Percentiles rank a stretch among this genome's conserved stretches.
phyloP scores from a whole-genome alignment of 2,888 invertebrate species.

The Sinhomidia bicolor region DNA sequence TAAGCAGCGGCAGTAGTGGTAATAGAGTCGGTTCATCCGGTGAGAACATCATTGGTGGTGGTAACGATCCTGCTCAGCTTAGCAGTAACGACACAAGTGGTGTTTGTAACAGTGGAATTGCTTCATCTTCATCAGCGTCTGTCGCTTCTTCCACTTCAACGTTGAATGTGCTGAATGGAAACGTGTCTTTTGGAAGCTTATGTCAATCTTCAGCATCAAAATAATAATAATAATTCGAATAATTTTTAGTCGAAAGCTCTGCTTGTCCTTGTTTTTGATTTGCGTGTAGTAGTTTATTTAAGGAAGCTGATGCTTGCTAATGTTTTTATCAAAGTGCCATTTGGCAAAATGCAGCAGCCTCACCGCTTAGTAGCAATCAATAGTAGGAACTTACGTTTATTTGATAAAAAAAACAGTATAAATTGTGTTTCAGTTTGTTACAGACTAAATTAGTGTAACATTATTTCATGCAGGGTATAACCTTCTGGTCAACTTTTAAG shows the following conservation, averaged over 20 bases:
- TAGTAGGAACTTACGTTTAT: too few species aligned
- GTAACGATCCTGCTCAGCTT: neutral
- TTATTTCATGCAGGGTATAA: slow-evolving; percentile 43
- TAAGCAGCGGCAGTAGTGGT: neutral
- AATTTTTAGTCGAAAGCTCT: too few species aligned
- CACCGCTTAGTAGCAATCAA: too few species aligned
- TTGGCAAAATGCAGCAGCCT: too few species aligned
- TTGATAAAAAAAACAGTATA: too few species aligned
- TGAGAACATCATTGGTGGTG: neutral
- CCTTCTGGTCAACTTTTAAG: slow-evolving; percentile 38
- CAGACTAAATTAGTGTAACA: too few species aligned
- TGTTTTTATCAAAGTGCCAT: too few species aligned
- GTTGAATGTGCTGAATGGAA: slow-evolving; percentile 59
- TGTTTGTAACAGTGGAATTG: neutral
- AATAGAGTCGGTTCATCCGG: neutral
- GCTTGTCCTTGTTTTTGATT: too few species aligned
- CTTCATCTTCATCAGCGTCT: neutral
- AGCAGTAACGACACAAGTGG: slow-evolving; percentile 9
- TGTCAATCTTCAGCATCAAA: slow-evolving; percentile 60
- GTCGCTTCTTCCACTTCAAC: slow-evolving; percentile 24
- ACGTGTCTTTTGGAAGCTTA: slow-evolving; percentile 63
- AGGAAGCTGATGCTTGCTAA: too few species aligned
- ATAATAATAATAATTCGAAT: too few species aligned
- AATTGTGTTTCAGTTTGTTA: neutral
- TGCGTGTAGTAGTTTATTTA: too few species aligned